Conservation (phyloP, 2,888 invertebrate genomes). For the Nematopogon swammerdamellus region DNA sequence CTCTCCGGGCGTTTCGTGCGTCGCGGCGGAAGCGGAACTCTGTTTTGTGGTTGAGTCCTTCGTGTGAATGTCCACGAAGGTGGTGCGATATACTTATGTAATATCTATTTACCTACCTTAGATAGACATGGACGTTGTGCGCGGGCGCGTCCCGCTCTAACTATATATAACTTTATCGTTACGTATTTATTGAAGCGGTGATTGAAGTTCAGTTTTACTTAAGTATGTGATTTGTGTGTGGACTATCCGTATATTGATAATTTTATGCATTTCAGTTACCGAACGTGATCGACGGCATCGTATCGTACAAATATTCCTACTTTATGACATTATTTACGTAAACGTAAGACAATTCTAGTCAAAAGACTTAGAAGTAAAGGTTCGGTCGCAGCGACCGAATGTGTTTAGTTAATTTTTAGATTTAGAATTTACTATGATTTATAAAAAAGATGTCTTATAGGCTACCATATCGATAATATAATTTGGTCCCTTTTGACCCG, state of each 20-base stretch:
- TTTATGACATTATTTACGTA: conserved; percentile 46
- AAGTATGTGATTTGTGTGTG: conserved; percentile 46
- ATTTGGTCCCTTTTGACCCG: neutral
- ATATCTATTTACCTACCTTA: conserved; percentile 33
- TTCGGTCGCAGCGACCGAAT: neutral
- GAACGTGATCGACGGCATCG: conserved; percentile 56
- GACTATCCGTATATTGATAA: conserved; percentile 45
- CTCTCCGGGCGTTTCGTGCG: conserved; percentile 36
- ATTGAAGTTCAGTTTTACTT: conserved; percentile 35
- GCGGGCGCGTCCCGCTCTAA: neutral
- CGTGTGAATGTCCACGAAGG: conserved; percentile 39
- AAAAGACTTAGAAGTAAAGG: conserved; percentile 46
- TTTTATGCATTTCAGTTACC: conserved; percentile 55
- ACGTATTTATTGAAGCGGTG: conserved; percentile 19
- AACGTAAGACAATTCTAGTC: conserved; percentile 55
- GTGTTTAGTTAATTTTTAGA: neutral
- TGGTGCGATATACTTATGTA: conserved; percentile 29
- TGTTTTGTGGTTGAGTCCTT: neutral
- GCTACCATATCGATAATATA: neutral
- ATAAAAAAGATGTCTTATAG: neutral
- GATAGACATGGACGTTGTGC: conserved; percentile 23
- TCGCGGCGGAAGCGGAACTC: conserved; percentile 19
- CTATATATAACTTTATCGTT: neutral
- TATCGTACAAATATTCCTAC: conserved; percentile 59
- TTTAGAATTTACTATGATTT: neutral